Conservation (phyloP, 2,113 vertebrate species). For the Chaetorhynchus papuensis region DNA sequence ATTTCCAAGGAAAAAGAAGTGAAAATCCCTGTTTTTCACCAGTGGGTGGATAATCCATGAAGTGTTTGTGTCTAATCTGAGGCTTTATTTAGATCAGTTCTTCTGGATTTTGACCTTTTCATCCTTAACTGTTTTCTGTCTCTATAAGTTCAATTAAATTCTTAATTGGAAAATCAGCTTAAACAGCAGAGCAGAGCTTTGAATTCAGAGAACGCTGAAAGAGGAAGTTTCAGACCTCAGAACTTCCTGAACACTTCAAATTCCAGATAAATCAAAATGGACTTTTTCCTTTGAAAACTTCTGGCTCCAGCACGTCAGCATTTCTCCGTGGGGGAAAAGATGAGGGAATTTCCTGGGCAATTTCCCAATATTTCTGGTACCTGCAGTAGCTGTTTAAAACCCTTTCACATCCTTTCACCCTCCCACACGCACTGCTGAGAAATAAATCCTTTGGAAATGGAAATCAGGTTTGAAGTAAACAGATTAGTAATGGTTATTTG, state of each 20-base stretch:
- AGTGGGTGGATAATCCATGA: background rate
- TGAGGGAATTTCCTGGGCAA: background rate
- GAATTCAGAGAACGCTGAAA: background rate
- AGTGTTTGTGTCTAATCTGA: background rate
- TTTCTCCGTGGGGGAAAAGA: background rate
- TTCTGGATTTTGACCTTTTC: background rate
- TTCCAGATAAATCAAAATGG: background rate
- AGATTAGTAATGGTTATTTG: slow-evolving; percentile 65
- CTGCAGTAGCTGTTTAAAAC: slow-evolving; percentile 40
- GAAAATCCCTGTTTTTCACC: background rate
- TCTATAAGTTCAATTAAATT: background rate
- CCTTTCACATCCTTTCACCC: slow-evolving; percentile 2
- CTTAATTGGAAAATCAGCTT: background rate
- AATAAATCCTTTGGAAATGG: slow-evolving; percentile 60
- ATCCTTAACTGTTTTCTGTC: background rate
- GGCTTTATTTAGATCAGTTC: background rate
- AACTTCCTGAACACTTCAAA: background rate
- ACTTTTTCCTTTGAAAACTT: background rate
- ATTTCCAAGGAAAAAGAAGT: background rate
- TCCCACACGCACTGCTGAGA: slow-evolving; percentile 26
- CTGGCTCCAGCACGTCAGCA: background rate
- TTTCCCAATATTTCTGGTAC: slow-evolving; percentile 6
- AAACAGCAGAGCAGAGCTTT: background rate
- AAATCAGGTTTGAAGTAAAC: slow-evolving; percentile 69
- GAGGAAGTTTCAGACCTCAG: background rate